A percentile compares a stretch with the other conserved stretches of the same genome.
Conservation (phyloP, 2,797 vertebrate genomes). For the Lates japonicus region DNA sequence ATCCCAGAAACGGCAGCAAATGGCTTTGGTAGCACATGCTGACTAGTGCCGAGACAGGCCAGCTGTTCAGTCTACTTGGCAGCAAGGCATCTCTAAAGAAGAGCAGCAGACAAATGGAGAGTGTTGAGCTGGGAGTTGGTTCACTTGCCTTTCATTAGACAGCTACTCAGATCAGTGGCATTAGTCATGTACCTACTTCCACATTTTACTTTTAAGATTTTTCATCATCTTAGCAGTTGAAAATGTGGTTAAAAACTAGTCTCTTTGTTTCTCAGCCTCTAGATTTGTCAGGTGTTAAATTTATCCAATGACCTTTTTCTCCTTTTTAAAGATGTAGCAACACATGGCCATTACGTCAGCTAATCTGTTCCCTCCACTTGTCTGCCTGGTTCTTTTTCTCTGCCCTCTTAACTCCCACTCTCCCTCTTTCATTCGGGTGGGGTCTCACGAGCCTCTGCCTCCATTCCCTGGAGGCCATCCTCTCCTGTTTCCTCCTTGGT, state of each 20-base stretch:
- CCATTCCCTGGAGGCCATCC: constrained; percentile 63
- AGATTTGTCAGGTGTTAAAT: constrained; percentile 36
- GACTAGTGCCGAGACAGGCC: constrained; percentile 68
- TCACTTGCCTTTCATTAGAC: constrained; percentile 45
- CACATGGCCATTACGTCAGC: constrained; percentile 48
- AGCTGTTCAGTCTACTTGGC: constrained; percentile 74
- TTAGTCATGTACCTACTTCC: constrained; percentile 31
- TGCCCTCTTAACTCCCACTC: constrained; percentile 47
- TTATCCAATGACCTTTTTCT: constrained; percentile 34
- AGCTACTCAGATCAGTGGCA: constrained; percentile 41
- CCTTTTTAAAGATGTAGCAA: constrained; percentile 39
- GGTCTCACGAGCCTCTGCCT: constrained; percentile 52
- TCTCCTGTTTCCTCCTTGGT: constrained; percentile 52
- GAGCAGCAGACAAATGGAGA: constrained; percentile 52
- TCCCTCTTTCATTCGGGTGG: constrained; percentile 52
- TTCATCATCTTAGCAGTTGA: constrained; percentile 26
- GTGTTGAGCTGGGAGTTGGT: constrained; percentile 22
- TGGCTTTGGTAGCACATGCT: constrained; percentile 65
- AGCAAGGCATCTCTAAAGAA: constrained; percentile 59
- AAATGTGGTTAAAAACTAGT: constrained; percentile 25
- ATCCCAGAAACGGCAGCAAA: constrained; percentile 69
- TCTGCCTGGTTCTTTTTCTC: constrained; percentile 30
- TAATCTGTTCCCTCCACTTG: constrained; percentile 45
- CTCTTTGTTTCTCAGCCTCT: constrained; percentile 31
- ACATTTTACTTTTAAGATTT: constrained; percentile 12